phyloP scores from a whole-genome alignment of 2,888 invertebrate species.

The Acrocyrtus sp. region DNA sequence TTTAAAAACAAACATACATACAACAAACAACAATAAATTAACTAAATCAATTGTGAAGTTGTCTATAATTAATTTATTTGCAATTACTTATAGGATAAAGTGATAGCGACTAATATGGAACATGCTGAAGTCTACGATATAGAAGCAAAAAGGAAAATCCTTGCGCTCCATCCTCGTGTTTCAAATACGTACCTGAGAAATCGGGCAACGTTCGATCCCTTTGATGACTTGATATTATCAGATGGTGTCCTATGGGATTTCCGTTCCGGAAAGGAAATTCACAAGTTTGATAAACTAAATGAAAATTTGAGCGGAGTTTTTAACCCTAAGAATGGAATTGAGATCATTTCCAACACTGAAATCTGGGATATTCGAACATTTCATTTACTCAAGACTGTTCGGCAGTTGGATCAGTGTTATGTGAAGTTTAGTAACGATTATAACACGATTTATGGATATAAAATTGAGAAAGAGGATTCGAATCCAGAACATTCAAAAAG shows the following conservation, averaged over 20 bases:
- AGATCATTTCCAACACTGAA: constrained; percentile 97
- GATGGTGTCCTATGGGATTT: constrained; percentile 98
- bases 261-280: constrained; percentile 85
- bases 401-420: constrained; percentile 89
- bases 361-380: constrained; percentile 98
- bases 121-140: constrained; percentile 79
- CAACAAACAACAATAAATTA: no score
- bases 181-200: constrained; percentile 94
- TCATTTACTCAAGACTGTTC: constrained; percentile 92
- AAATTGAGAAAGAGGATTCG: constrained; percentile 77
- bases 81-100: constrained; percentile 48
- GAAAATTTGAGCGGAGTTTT: constrained; percentile 94
- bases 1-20: no score
- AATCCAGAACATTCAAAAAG: constrained; percentile 65
- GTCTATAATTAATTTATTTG: no score
- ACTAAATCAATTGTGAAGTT: no score
- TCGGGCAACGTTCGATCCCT: constrained; percentile 91
- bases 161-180: constrained; percentile 80
- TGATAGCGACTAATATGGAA: constrained; percentile 60
- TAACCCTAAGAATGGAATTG: constrained; percentile 89
- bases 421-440: constrained; percentile 89
- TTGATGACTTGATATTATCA: constrained; percentile 92
- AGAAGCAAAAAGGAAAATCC: constrained; percentile 78
- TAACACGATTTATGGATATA: constrained; percentile 88
- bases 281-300: constrained; percentile 98